Conservation (phyloP, 2,113 vertebrate genomes). For the Anolis sagrei region DNA sequence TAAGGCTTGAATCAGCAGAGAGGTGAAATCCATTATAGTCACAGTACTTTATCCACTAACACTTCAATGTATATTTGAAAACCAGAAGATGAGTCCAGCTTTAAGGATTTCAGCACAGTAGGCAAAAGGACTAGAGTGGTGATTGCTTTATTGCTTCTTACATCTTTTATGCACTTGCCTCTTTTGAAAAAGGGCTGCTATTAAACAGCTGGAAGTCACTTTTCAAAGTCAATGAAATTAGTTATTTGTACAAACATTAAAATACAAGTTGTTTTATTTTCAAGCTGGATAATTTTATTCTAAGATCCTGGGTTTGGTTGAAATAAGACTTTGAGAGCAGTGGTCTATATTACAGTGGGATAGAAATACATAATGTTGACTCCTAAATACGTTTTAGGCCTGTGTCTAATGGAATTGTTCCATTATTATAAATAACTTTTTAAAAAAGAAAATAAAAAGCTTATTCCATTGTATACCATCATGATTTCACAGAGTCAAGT, state of each 20-base stretch:
- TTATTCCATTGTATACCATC: not conserved
- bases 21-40: constrained; percentile 35
- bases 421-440: not conserved
- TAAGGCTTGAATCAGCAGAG: constrained; percentile 52
- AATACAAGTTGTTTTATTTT: not conserved
- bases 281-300: not conserved
- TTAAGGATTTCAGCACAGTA: not conserved
- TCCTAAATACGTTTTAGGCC: constrained; percentile 9
- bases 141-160: not conserved
- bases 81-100: not conserved
- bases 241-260: not conserved
- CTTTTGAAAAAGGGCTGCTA: not conserved
- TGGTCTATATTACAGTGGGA: not conserved
- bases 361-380: not conserved
- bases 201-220: not conserved
- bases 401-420: not conserved
- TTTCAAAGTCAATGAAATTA: not conserved
- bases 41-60: not conserved
- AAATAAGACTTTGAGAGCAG: not conserved
- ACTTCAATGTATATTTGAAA: constrained; percentile 24
- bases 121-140: not conserved
- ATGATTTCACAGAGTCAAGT: not conserved
- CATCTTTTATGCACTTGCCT: not conserved
- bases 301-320: not conserved
- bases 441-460: not conserved